Percentiles rank a stretch among this genome's conserved stretches.
These are phyloP conservation scores for Pseudonaja textilis DNA, from an alignment of 2,113 vertebrate genomes.

Conservation along the genomic window DNA sequence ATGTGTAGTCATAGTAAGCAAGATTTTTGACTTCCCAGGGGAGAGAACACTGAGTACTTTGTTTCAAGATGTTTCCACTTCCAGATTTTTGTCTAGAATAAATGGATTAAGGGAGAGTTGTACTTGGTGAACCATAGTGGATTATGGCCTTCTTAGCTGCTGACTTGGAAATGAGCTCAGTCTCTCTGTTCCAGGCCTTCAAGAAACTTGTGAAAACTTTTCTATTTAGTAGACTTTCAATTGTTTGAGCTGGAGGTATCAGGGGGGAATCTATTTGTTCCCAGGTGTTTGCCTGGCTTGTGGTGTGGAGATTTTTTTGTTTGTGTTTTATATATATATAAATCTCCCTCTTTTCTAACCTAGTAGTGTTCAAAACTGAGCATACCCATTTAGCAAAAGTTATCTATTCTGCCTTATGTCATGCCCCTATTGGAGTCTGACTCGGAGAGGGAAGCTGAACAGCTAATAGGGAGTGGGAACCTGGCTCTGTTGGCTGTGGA, in stretches of 20 bases:
- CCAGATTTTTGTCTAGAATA: not conserved
- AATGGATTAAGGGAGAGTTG: not conserved
- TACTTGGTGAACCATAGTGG: not conserved
- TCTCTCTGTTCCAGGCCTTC: not conserved
- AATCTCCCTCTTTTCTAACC: not conserved
- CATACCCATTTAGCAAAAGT: not conserved
- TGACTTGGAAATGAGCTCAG: not conserved
- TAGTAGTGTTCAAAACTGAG: not conserved
- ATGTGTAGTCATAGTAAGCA: not conserved
- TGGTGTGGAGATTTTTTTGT: no score
- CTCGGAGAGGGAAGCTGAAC: no score
- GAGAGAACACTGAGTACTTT: not conserved
- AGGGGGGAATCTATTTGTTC: no score
- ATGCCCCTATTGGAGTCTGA: no score
- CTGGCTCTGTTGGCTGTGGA: no score
- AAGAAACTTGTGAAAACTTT: not conserved
- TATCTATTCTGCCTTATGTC: no score
- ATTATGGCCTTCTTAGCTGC: not conserved
- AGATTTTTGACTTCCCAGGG: not conserved
- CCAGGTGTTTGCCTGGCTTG: no score
- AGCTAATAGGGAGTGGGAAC: no score
- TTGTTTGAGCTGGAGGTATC: no score
- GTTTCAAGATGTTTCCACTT: not conserved
- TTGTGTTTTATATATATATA: no score
- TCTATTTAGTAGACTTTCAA: not conserved